Evolutionary conservation across 2,113 vertebrate genomes (phyloP).

Genomic region (Lamprologus speciosus): DNA sequence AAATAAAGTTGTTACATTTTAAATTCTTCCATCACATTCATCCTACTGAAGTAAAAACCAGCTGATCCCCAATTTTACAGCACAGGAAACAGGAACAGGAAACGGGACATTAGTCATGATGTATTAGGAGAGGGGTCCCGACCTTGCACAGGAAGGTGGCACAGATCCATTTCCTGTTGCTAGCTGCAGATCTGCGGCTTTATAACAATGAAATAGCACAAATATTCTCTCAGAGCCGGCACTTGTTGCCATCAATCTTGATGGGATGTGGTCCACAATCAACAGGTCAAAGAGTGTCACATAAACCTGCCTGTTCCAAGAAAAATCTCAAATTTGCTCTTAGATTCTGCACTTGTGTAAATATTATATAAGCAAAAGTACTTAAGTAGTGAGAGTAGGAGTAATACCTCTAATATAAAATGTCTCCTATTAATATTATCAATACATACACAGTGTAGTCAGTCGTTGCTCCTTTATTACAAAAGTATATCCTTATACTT

Average conservation of each 20-base stretch:
- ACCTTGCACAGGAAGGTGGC: conserved; percentile 30
- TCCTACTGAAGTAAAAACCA: not conserved
- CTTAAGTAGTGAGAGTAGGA: not conserved
- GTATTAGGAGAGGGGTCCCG: not conserved
- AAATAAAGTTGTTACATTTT: not conserved
- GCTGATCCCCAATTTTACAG: not conserved
- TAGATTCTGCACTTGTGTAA: not conserved
- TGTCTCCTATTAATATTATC: not conserved
- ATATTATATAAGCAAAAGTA: not conserved
- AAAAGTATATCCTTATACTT: not conserved
- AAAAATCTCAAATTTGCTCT: not conserved
- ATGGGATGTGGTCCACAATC: not conserved
- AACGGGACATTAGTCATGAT: conserved; percentile 49
- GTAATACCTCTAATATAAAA: not conserved
- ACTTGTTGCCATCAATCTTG: not conserved
- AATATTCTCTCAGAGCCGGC: not conserved
- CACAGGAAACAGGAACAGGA: conserved; percentile 51
- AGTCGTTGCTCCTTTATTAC: not conserved
- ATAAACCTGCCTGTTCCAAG: not conserved
- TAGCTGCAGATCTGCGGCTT: not conserved
- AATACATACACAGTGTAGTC: not conserved
- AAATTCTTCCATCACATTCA: not conserved
- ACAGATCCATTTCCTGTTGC: conserved; percentile 53
- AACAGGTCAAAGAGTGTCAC: not conserved
- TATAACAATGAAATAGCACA: not conserved